Evolutionary conservation across 2,888 invertebrate species (phyloP).

Genomic region (Nysson spinosus): DNA sequence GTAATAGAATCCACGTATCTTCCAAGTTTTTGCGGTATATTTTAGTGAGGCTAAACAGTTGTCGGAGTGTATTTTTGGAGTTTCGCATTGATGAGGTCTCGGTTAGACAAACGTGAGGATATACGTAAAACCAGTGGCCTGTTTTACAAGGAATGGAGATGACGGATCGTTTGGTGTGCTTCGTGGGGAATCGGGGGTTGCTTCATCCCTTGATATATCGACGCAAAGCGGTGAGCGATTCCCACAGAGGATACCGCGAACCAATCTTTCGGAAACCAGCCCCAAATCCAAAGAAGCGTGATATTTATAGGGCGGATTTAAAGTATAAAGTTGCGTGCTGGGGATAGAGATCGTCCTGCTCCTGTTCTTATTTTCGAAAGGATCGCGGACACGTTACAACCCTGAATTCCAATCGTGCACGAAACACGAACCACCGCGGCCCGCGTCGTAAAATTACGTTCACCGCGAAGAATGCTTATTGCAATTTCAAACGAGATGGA

Average conservation of each 20-base stretch:
- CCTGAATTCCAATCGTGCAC: constrained; percentile 53
- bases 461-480: not conserved
- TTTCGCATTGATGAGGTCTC: constrained; percentile 47
- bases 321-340: constrained; percentile 75
- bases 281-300: constrained; percentile 76
- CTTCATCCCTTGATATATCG: constrained; percentile 75
- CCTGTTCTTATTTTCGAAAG: constrained; percentile 71
- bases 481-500: constrained; percentile 19
- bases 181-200: constrained; percentile 60
- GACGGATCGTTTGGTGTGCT: constrained; percentile 67
- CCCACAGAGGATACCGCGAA: constrained; percentile 76
- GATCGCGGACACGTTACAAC: constrained; percentile 46
- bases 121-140: constrained; percentile 65
- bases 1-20: no score
- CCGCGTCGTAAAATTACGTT: constrained; percentile 46
- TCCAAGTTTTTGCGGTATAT: no score
- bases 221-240: constrained; percentile 67
- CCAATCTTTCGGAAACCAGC: constrained; percentile 78
- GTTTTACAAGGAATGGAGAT: constrained; percentile 68
- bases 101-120: constrained; percentile 45
- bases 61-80: constrained; percentile 39
- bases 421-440: constrained; percentile 27
- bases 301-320: constrained; percentile 78
- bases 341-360: constrained; percentile 34
- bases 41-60: no score